These are phyloP conservation scores for Troilus luridus DNA, from an alignment of 2,888 invertebrate species.

Conservation along the genomic window DNA sequence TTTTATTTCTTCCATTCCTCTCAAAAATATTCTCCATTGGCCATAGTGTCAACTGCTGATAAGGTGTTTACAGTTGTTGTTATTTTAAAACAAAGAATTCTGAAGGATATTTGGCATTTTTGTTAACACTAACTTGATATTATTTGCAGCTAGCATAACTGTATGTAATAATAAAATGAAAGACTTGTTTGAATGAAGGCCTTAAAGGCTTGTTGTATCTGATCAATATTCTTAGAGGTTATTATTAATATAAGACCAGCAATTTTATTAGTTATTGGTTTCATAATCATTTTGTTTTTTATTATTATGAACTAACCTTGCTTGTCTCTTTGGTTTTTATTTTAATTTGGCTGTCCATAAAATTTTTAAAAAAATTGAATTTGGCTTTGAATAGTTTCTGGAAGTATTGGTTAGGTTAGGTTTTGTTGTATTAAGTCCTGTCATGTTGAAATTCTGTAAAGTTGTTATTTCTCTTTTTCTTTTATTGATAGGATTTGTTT, in stretches of 20 bases:
- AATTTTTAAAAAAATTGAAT: background rate
- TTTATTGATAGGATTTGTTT: background rate
- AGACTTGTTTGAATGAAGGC: background rate
- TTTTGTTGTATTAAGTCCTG: background rate
- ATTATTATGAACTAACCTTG: background rate
- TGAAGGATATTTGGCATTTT: background rate
- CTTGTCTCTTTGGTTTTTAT: background rate
- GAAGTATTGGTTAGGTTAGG: background rate
- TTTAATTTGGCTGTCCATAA: background rate
- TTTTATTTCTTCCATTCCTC: background rate
- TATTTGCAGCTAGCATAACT: background rate
- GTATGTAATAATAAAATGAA: background rate
- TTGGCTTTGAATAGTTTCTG: background rate
- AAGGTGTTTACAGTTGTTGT: background rate
- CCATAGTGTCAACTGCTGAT: background rate
- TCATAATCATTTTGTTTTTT: background rate
- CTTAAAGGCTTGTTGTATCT: background rate
- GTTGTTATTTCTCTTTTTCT: background rate
- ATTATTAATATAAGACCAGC: background rate
- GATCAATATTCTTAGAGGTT: background rate
- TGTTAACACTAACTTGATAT: background rate
- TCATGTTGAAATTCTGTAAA: background rate
- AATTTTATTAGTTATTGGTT: background rate
- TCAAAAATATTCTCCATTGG: background rate
- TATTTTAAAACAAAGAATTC: background rate